phyloP scores from a whole-genome alignment of 2,797 vertebrate genomes.

The Lutjanus argentimaculatus region DNA sequence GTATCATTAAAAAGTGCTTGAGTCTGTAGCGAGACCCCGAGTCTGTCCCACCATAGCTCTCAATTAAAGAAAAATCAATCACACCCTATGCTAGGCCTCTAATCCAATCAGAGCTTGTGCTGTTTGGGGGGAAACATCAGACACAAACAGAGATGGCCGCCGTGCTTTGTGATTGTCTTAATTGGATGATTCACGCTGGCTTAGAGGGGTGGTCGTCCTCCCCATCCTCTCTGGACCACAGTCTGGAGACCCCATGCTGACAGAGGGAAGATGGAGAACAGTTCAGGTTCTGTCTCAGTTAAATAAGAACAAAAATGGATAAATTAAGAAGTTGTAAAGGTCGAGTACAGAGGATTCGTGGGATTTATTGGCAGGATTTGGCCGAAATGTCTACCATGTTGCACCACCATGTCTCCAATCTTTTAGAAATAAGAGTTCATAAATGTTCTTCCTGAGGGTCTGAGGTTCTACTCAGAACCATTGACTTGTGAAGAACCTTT shows the following conservation, averaged over 20 bases:
- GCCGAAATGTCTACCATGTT: too few species aligned
- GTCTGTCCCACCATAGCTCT: conserved; percentile 48
- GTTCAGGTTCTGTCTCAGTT: conserved; percentile 10
- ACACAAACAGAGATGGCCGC: conserved; percentile 58
- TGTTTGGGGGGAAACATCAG: conserved; percentile 63
- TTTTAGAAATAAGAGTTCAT: too few species aligned
- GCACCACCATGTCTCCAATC: too few species aligned
- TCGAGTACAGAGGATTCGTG: too few species aligned
- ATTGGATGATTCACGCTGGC: conserved; percentile 67
- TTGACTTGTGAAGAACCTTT: too few species aligned
- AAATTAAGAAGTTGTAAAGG: background rate
- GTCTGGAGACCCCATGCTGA: conserved; percentile 13
- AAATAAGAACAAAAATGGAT: background rate
- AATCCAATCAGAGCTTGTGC: conserved; percentile 73
- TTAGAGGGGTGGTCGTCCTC: conserved; percentile 39
- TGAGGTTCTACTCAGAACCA: too few species aligned
- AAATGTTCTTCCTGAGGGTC: too few species aligned
- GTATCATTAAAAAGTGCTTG: conserved; percentile 38
- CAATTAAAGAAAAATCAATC: conserved; percentile 68
- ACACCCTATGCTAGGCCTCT: conserved; percentile 40
- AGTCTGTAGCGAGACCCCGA: background rate
- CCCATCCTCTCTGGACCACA: conserved; percentile 29
- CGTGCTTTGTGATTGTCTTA: conserved; percentile 57
- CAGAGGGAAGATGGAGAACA: background rate
- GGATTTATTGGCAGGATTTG: too few species aligned